These are phyloP conservation scores for Barypeithes pellucidus DNA, from an alignment of 2,888 invertebrate genomes.

Conservation along the genomic window DNA sequence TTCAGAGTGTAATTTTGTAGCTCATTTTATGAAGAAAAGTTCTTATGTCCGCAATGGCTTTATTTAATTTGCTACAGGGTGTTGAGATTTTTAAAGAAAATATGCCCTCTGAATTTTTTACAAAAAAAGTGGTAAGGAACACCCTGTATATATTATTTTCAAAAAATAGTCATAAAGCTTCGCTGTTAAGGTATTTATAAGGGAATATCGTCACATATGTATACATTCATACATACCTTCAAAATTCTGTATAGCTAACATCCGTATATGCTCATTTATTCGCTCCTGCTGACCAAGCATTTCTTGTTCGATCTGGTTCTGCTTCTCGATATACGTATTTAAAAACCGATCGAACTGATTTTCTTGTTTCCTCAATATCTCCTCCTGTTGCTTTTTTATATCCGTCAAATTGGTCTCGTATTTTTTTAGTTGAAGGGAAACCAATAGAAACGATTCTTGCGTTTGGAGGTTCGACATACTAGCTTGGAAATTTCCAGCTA, in stretches of 20 bases:
- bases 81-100: no score
- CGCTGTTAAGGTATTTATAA: no score
- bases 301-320: constrained; percentile 75
- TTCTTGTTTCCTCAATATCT: constrained; percentile 73
- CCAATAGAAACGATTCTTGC: constrained; percentile 77
- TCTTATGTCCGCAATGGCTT: no score
- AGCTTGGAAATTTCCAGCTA: constrained; percentile 67
- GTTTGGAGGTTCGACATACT: constrained; percentile 75
- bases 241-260: constrained; percentile 27
- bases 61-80: no score
- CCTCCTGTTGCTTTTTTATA: constrained; percentile 75
- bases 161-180: no score
- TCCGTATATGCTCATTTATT: constrained; percentile 75
- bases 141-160: no score
- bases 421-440: constrained; percentile 77
- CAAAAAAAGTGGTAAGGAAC: no score
- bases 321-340: constrained; percentile 74
- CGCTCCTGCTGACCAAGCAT: constrained; percentile 76
- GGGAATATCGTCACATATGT: no score
- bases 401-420: constrained; percentile 76
- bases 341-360: constrained; percentile 74
- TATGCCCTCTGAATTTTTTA: no score
- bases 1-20: no score
- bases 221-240: constrained; percentile 4
- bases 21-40: no score